These are phyloP conservation scores for Morpho helenor DNA, from an alignment of 2,888 invertebrate genomes.

Conservation along the genomic window DNA sequence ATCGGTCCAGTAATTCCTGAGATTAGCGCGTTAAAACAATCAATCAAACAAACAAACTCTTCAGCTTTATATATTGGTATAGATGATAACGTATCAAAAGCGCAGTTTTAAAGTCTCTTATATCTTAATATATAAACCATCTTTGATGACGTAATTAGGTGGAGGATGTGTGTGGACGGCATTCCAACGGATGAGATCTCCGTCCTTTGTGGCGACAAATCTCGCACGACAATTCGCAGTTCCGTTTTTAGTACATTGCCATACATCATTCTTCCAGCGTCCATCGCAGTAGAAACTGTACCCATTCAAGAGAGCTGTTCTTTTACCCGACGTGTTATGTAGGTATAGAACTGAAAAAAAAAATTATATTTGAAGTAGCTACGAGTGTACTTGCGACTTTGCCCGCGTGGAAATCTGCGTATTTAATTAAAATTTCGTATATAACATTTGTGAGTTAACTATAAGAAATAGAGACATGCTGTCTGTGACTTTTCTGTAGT, in stretches of 20 bases:
- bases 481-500: no score
- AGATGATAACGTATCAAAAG: no score
- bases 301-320: constrained; percentile 25
- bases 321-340: constrained; percentile 25
- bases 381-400: no score
- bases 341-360: constrained; percentile 26
- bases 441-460: no score
- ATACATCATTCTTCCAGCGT: constrained; percentile 17
- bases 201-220: constrained; percentile 2
- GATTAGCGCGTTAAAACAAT: no score
- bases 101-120: background rate
- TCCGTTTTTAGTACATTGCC: constrained; percentile 20
- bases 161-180: constrained; percentile 1
- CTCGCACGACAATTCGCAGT: background rate
- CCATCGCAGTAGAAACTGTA: constrained; percentile 25
- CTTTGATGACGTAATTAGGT: constrained; percentile 1
- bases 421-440: no score
- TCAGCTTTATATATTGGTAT: no score
- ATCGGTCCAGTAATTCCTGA: no score
- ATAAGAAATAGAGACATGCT: no score
- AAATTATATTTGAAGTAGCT: no score
- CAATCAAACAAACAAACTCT: no score
- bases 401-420: no score
- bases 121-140: constrained; percentile 2
- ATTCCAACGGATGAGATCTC: constrained; percentile 1